A percentile compares a stretch with the other conserved stretches of the same genome.
Evolutionary conservation across 2,797 vertebrate species (phyloP).

Genomic region (Acomys russatus): DNA sequence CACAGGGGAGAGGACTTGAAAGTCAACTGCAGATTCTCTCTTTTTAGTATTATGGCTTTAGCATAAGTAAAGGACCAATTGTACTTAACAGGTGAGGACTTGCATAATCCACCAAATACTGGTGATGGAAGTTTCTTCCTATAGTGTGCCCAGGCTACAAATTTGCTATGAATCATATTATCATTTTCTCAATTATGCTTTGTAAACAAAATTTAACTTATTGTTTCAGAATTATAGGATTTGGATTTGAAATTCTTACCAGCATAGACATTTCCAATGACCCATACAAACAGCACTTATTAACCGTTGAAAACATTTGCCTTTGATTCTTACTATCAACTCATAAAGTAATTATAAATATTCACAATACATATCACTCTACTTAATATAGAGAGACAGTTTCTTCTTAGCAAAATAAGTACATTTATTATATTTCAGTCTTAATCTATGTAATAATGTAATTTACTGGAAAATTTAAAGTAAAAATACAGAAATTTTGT

Average conservation of each 20-base stretch:
- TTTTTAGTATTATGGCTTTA: background rate
- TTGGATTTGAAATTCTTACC: conserved; percentile 29
- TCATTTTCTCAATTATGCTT: background rate
- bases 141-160: background rate
- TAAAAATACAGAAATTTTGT: background rate
- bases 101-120: too few species aligned
- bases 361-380: conserved; percentile 17
- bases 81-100: background rate
- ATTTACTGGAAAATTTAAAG: background rate
- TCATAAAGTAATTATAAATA: conserved; percentile 18
- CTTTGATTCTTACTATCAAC: background rate
- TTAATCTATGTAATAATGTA: conserved; percentile 20
- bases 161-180: background rate
- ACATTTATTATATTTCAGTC: conserved; percentile 29
- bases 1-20: background rate
- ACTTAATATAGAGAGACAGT: background rate
- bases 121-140: background rate
- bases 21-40: background rate
- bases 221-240: background rate
- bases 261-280: conserved; percentile 17
- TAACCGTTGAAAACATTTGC: background rate
- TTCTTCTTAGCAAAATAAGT: background rate
- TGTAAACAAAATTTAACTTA: background rate
- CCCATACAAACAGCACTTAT: background rate
- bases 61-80: background rate